Evolutionary conservation across 1,140 invertebrate genomes (phyloP).

Genomic region (Bacillus rossius): DNA sequence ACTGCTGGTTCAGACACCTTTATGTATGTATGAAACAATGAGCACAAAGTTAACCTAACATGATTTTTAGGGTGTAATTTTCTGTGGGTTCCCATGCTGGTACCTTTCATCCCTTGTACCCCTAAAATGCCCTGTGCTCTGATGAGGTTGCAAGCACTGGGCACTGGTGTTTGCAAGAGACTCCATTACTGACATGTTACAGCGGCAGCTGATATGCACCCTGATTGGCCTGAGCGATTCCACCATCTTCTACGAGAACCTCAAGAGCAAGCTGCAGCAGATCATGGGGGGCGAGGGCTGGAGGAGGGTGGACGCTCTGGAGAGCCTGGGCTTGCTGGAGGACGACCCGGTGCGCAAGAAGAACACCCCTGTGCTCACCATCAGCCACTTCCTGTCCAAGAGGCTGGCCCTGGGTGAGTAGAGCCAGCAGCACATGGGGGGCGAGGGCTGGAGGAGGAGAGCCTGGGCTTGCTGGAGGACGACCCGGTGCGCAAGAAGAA

Average conservation of each 20-base stretch:
- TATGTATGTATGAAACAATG: too few species aligned
- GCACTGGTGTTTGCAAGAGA: background rate
- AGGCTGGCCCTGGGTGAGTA: constrained; percentile 70
- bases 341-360: constrained; percentile 73
- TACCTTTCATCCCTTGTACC: too few species aligned
- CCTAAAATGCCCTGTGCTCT: too few species aligned
- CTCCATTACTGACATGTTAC: constrained; percentile 19
- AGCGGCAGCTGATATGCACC: constrained; percentile 82
- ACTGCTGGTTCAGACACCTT: too few species aligned
- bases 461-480: too few species aligned
- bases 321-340: constrained; percentile 84
- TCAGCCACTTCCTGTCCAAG: constrained; percentile 86
- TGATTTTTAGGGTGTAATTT: too few species aligned
- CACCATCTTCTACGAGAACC: constrained; percentile 90
- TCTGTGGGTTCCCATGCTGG: too few species aligned
- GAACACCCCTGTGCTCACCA: constrained; percentile 85
- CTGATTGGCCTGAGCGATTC: constrained; percentile 75
- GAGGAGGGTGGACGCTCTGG: constrained; percentile 62
- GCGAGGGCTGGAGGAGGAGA: constrained; percentile 88
- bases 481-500: too few species aligned
- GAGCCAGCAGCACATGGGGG: constrained; percentile 59
- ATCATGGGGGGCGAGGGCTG: constrained; percentile 62
- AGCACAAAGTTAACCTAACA: too few species aligned
- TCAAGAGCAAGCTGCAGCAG: constrained; percentile 59
- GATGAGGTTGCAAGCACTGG: too few species aligned